These are phyloP conservation scores for Sialia sialis DNA, from an alignment of 2,113 vertebrate genomes.

Conservation along the genomic window DNA sequence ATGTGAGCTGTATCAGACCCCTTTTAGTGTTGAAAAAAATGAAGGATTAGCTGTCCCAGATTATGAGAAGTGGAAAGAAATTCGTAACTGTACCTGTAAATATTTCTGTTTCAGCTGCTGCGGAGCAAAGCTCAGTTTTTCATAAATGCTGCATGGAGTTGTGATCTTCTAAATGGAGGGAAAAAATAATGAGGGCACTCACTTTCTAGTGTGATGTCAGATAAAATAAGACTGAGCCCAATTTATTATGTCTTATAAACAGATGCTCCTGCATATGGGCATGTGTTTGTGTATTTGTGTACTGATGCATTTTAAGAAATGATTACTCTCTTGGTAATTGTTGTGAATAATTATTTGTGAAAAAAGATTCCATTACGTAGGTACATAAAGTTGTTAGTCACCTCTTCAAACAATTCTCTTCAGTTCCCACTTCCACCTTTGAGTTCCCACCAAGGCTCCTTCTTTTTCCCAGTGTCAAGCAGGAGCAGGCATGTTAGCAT, in stretches of 20 bases:
- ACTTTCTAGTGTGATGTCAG: background rate
- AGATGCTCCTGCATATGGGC: background rate
- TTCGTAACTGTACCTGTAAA: background rate
- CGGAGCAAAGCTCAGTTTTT: background rate
- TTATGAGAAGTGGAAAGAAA: background rate
- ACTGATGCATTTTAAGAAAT: background rate
- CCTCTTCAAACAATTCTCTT: background rate
- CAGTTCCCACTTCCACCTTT: background rate
- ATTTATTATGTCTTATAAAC: constrained; percentile 7
- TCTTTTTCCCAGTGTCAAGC: background rate
- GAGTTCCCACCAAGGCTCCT: background rate
- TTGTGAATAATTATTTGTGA: background rate
- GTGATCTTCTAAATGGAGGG: background rate
- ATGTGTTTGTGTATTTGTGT: background rate
- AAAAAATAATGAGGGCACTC: background rate
- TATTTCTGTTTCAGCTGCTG: background rate
- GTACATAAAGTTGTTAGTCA: background rate
- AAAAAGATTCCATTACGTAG: background rate
- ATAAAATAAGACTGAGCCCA: background rate
- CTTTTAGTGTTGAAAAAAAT: background rate
- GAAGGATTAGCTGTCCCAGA: background rate
- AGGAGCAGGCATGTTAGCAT: background rate
- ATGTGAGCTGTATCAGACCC: background rate
- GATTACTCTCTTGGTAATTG: background rate
- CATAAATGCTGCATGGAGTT: background rate